Percentiles rank a stretch among this genome's conserved stretches.
phyloP scores from a whole-genome alignment of 2,888 invertebrate species.

The Lepetodrilus schrolli region DNA sequence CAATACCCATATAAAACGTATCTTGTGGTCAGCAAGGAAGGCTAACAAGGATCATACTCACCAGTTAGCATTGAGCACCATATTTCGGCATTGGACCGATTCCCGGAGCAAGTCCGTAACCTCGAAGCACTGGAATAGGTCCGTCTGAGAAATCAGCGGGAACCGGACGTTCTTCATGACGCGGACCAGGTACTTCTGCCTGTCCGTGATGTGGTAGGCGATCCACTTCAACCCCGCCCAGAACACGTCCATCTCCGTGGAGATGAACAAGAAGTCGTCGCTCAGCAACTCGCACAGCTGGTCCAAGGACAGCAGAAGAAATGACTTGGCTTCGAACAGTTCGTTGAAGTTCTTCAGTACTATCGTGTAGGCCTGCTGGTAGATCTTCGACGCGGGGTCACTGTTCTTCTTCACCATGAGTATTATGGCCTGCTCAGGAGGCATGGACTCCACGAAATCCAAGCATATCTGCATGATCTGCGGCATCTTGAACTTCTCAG shows the following conservation, averaged over 20 bases:
- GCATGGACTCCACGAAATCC: conserved; percentile 39
- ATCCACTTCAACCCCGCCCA: conserved; percentile 60
- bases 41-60: no score
- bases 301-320: conserved; percentile 47
- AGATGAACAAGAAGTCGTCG: conserved; percentile 48
- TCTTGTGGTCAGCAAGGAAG: no score
- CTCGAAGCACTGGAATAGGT: conserved; percentile 55
- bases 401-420: conserved; percentile 36
- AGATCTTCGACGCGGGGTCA: conserved; percentile 22
- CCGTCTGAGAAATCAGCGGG: conserved; percentile 51
- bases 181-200: conserved; percentile 43
- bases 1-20: no score
- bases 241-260: conserved; percentile 62
- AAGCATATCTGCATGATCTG: background rate
- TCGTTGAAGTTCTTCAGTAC: conserved; percentile 37
- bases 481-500: conserved; percentile 48
- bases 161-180: conserved; percentile 60
- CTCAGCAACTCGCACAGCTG: conserved; percentile 45
- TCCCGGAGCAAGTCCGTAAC: conserved; percentile 50
- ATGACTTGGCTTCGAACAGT: conserved; percentile 30
- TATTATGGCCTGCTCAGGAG: conserved; percentile 43
- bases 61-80: conserved; percentile 57
- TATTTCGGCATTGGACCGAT: conserved; percentile 47
- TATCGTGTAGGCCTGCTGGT: conserved; percentile 27
- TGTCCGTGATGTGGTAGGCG: conserved; percentile 43